These are phyloP conservation scores for Ceratina australensis DNA, from an alignment of 1,140 invertebrate species.

Conservation along the genomic window DNA sequence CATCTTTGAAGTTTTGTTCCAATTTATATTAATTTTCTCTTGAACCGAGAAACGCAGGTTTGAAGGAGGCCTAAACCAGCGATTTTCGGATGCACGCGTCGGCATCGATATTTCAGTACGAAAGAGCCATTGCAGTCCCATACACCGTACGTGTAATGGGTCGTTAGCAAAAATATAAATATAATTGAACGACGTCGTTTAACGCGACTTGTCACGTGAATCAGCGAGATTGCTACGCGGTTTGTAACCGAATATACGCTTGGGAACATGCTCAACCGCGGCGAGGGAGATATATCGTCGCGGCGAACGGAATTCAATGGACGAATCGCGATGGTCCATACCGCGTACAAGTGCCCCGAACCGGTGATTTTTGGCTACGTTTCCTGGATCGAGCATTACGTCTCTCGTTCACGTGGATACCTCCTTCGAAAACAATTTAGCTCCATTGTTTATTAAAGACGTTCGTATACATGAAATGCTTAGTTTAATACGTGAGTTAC, in stretches of 20 bases:
- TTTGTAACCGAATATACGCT: conserved; percentile 34
- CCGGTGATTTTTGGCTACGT: not conserved
- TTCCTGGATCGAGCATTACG: not conserved
- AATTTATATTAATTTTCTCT: too few species aligned
- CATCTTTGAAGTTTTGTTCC: too few species aligned
- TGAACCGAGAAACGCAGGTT: too few species aligned
- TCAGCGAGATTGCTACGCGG: conserved; percentile 40
- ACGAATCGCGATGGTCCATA: not conserved
- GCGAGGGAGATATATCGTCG: conserved; percentile 14
- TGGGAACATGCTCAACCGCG: conserved; percentile 21
- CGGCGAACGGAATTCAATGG: conserved; percentile 17
- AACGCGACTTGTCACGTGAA: conserved; percentile 47
- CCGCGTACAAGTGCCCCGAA: not conserved
- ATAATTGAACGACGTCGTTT: conserved; percentile 51
- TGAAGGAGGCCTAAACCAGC: not conserved
- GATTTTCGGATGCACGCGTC: conserved; percentile 26
- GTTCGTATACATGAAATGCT: too few species aligned
- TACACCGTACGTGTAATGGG: conserved; percentile 21
- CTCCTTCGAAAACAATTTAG: too few species aligned
- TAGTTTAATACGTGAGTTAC: too few species aligned
- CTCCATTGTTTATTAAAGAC: too few species aligned
- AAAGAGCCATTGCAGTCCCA: conserved; percentile 17
- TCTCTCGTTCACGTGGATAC: not conserved
- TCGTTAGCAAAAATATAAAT: conserved; percentile 48
- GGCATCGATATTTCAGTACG: conserved; percentile 26